These are phyloP conservation scores for Acromyrmex charruanus DNA, from an alignment of 1,140 invertebrate genomes.

Conservation along the genomic window DNA sequence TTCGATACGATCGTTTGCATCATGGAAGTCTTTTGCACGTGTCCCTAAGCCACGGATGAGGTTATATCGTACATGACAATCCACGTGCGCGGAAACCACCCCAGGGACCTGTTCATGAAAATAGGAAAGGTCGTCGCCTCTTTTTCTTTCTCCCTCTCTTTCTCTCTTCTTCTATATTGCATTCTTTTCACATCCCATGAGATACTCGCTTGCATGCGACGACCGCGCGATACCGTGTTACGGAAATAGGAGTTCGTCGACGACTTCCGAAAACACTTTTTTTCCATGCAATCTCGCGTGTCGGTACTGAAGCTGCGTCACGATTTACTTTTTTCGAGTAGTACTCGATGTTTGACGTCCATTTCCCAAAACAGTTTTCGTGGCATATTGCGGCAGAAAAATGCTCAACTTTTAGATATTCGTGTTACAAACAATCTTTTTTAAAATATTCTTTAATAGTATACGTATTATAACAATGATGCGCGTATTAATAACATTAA, in stretches of 20 bases:
- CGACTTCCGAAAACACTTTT: conserved; percentile 44
- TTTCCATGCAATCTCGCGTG: conserved; percentile 46
- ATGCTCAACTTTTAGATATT: neutral
- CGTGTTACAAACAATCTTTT: neutral
- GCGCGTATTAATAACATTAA: neutral
- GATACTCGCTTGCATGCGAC: conserved; percentile 36
- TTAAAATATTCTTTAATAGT: neutral
- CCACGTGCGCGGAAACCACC: conserved; percentile 29
- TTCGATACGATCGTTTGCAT: conserved; percentile 78
- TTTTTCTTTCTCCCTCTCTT: neutral
- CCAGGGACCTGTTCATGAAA: conserved; percentile 65
- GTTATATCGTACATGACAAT: conserved; percentile 45
- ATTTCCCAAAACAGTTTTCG: neutral
- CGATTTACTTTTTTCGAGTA: conserved; percentile 3
- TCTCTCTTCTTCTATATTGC: neutral
- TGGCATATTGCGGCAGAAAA: neutral
- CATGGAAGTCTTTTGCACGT: conserved; percentile 38
- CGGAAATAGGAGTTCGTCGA: conserved; percentile 45
- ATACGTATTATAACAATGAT: neutral
- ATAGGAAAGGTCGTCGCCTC: conserved; percentile 41
- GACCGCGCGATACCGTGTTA: conserved; percentile 10
- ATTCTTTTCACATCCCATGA: conserved; percentile 12
- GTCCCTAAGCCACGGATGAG: conserved; percentile 7
- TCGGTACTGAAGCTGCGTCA: neutral
- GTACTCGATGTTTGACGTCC: neutral